A percentile compares a stretch with the other conserved stretches of the same genome.
Conservation (phyloP, 2,797 vertebrate species). For the Intellagama lesueurii region DNA sequence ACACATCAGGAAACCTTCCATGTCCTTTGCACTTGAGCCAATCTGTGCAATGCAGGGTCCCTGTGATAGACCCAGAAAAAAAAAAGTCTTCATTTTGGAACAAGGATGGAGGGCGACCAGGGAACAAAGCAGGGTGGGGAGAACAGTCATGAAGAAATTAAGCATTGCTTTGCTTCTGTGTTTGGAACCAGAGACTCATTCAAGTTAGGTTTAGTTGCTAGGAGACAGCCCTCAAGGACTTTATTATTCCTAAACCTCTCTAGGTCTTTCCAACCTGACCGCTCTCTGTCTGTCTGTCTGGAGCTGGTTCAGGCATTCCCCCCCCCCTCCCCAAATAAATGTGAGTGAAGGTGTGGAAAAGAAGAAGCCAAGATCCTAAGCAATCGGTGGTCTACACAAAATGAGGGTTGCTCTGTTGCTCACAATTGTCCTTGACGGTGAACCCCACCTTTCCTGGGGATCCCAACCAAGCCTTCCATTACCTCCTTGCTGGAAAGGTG, state of each 20-base stretch:
- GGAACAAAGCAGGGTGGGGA: background rate
- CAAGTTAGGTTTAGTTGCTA: constrained; percentile 60
- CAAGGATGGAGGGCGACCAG: background rate
- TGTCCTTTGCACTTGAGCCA: constrained; percentile 34
- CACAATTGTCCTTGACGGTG: background rate
- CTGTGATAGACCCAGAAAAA: background rate
- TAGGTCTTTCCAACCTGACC: constrained; percentile 9
- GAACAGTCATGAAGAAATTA: constrained; percentile 2
- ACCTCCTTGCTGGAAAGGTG: constrained; percentile 1
- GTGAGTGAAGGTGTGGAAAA: background rate
- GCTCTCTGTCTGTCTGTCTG: background rate
- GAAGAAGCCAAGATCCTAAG: background rate
- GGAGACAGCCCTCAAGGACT: constrained; percentile 57
- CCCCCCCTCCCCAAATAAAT: background rate
- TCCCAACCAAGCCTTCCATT: constrained; percentile 37
- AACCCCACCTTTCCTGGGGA: constrained; percentile 3
- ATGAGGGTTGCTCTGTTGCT: background rate
- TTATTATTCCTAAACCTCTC: constrained; percentile 30
- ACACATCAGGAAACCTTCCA: background rate
- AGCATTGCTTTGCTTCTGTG: background rate
- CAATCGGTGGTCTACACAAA: background rate
- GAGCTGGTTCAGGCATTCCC: constrained; percentile 8
- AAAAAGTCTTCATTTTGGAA: background rate
- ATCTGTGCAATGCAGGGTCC: constrained; percentile 16
- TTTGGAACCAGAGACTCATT: constrained; percentile 41